These are phyloP conservation scores for Collichthys lucidus DNA, from an alignment of 2,113 vertebrate genomes.

Conservation along the genomic window DNA sequence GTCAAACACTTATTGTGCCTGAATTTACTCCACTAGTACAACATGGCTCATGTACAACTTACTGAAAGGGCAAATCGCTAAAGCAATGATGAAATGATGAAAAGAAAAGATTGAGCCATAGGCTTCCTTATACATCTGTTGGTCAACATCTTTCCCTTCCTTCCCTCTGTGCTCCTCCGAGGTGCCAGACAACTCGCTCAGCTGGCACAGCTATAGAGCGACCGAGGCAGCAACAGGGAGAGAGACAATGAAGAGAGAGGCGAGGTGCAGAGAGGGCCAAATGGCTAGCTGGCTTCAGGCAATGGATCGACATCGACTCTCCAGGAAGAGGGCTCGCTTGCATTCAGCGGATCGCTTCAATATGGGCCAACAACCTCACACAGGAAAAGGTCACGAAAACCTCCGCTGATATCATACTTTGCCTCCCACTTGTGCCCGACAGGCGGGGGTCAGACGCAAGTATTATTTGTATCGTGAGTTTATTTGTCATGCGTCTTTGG, in stretches of 20 bases:
- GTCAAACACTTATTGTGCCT: background rate
- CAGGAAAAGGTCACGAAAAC: constrained; percentile 28
- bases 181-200: constrained; percentile 33
- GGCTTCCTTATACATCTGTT: constrained; percentile 10
- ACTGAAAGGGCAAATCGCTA: constrained; percentile 8
- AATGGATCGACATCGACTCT: constrained; percentile 35
- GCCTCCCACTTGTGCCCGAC: constrained; percentile 31
- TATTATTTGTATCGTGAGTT: background rate
- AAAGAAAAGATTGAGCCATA: constrained; percentile 12
- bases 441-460: constrained; percentile 5
- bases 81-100: constrained; percentile 32
- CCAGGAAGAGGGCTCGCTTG: constrained; percentile 38
- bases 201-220: constrained; percentile 56
- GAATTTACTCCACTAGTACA: background rate
- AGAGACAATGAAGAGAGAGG: constrained; percentile 51
- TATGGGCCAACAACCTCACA: constrained; percentile 41
- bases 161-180: constrained; percentile 22
- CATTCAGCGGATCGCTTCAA: constrained; percentile 51
- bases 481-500: constrained; percentile 16
- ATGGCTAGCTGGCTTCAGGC: constrained; percentile 55
- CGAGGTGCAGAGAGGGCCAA: constrained; percentile 60
- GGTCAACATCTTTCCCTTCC: constrained; percentile 15
- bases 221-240: constrained; percentile 25
- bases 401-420: constrained; percentile 24
- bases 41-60: background rate